Evolutionary conservation across 2,797 vertebrate species (phyloP).

Genomic region (Coregonus sp.): DNA sequence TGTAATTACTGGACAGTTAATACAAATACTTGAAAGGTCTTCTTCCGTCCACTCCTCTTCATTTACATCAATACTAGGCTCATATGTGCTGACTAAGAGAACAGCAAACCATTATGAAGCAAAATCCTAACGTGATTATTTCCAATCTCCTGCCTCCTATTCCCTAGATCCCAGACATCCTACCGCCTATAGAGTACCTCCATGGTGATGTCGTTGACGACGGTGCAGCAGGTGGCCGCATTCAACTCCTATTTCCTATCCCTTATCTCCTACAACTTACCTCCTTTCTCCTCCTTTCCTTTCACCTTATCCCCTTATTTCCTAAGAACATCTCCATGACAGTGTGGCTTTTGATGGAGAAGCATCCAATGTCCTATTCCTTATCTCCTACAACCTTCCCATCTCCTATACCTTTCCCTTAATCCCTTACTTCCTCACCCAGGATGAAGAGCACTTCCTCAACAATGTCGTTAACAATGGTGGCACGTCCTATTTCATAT

Average conservation of each 20-base stretch:
- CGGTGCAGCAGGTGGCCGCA: neutral
- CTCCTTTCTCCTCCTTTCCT: neutral
- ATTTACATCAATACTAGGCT: neutral
- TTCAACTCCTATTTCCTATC: conserved; percentile 10
- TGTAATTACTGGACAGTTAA: neutral
- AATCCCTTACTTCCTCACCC: neutral
- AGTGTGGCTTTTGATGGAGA: neutral
- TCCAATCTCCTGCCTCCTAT: neutral
- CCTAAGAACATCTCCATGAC: neutral
- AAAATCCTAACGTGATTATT: conserved; percentile 14
- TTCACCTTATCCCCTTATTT: neutral
- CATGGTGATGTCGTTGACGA: neutral
- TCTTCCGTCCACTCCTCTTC: neutral
- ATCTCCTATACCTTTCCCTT: neutral
- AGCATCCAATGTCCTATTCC: neutral
- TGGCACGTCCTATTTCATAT: neutral
- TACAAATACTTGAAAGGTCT: neutral
- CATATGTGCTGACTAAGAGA: conserved; percentile 14
- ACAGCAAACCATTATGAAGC: conserved; percentile 23
- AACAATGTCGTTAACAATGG: neutral
- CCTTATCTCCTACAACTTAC: neutral
- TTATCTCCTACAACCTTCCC: neutral
- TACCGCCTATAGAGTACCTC: neutral
- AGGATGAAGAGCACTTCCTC: neutral
- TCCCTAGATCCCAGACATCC: neutral